Conservation (phyloP, 2,888 invertebrate genomes). For the Lamproptera curius region DNA sequence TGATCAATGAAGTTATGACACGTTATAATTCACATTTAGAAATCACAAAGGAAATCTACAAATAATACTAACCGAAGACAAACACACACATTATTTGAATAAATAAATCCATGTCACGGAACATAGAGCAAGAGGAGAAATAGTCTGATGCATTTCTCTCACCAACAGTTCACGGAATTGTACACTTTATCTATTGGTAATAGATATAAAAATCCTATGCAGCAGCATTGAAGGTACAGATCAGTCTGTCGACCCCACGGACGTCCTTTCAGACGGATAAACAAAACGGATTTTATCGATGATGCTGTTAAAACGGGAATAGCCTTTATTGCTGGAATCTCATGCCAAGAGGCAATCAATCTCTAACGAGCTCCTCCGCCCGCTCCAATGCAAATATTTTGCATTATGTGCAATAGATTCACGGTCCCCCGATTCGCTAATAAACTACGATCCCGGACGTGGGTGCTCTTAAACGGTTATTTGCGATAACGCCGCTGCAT, state of each 20-base stretch:
- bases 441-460: not conserved
- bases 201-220: slow-evolving; percentile 8
- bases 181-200: not conserved
- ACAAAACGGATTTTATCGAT: slow-evolving; percentile 20
- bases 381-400: slow-evolving; percentile 17
- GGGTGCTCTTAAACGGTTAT: not conserved
- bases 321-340: slow-evolving; percentile 27
- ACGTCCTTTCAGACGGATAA: slow-evolving; percentile 21
- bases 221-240: not conserved
- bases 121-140: not conserved
- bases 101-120: not conserved
- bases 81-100: not conserved
- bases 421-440: not conserved
- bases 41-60: too few relatives aligned
- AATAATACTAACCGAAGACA: too few relatives aligned
- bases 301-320: slow-evolving; percentile 23
- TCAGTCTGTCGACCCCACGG: slow-evolving; percentile 15
- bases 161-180: not conserved
- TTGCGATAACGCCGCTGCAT: not conserved
- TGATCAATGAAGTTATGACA: too few relatives aligned
- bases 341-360: slow-evolving; percentile 27
- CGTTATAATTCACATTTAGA: too few relatives aligned
- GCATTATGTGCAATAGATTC: not conserved
- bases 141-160: not conserved
- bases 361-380: slow-evolving; percentile 14